These are phyloP conservation scores for Odontamblyopus rebecca DNA, from an alignment of 2,797 vertebrate genomes.

Conservation along the genomic window DNA sequence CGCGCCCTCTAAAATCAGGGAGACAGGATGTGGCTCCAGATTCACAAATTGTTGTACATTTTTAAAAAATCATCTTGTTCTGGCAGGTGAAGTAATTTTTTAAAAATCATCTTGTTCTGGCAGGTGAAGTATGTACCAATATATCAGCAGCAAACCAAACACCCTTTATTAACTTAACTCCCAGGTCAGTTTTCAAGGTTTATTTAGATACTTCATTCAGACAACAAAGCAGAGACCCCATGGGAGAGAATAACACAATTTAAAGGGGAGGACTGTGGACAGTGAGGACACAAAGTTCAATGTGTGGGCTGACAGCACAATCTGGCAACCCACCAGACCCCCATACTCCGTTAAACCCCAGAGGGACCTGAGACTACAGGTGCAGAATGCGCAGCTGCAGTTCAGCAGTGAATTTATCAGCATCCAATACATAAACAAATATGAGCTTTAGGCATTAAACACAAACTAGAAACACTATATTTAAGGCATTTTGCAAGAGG, in stretches of 20 bases:
- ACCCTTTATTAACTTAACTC: not conserved
- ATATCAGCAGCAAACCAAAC: not conserved
- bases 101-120: no score
- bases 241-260: slow-evolving; percentile 28
- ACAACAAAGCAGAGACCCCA: slow-evolving; percentile 29
- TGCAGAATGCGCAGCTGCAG: slow-evolving; percentile 39
- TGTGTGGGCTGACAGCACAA: slow-evolving; percentile 58
- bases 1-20: no score
- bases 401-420: not conserved
- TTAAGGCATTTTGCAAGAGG: not conserved
- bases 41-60: no score
- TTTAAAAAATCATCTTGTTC: no score
- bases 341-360: slow-evolving; percentile 48
- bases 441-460: not conserved
- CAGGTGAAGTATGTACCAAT: not conserved
- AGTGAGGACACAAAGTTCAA: slow-evolving; percentile 46
- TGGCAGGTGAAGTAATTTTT: not conserved
- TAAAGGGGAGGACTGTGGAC: slow-evolving; percentile 15
- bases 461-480: not conserved
- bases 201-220: slow-evolving; percentile 4
- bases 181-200: not conserved
- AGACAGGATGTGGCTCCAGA: no score
- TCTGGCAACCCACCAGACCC: slow-evolving; percentile 61
- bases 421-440: not conserved
- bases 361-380: slow-evolving; percentile 45